Conservation (phyloP, 2,888 invertebrate species). For the Leucania comma region DNA sequence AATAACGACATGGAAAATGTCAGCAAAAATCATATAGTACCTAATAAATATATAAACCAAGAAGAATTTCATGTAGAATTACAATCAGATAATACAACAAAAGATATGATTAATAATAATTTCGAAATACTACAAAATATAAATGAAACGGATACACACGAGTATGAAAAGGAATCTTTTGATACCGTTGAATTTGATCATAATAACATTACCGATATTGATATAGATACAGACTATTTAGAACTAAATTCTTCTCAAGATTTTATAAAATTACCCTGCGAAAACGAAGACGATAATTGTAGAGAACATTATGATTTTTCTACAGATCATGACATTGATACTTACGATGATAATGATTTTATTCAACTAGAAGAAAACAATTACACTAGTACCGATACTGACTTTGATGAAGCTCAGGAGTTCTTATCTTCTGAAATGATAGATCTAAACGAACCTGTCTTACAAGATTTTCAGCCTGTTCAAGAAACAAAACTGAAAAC, state of each 20-base stretch:
- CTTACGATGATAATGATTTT: neutral
- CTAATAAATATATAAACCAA: slow-evolving; percentile 18
- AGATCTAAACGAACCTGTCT: neutral
- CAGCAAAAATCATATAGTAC: slow-evolving; percentile 6
- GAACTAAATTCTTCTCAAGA: neutral
- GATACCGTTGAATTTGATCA: slow-evolving; percentile 6
- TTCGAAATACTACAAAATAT: slow-evolving; percentile 4
- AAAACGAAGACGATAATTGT: neutral
- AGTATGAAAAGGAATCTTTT: neutral
- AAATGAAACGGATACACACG: neutral
- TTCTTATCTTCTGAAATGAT: neutral
- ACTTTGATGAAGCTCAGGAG: neutral
- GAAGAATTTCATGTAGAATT: slow-evolving; percentile 15
- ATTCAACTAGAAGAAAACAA: slow-evolving; percentile 4
- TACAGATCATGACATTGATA: neutral
- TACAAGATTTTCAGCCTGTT: neutral
- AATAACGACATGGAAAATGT: neutral
- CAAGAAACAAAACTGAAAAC: neutral
- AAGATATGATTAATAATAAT: neutral
- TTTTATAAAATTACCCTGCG: neutral
- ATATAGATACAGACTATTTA: neutral
- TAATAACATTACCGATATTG: neutral
- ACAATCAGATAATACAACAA: neutral
- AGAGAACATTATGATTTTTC: neutral
- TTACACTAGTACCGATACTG: neutral